Evolutionary conservation across 2,113 vertebrate genomes (phyloP).

Genomic region (Oncorhynchus clarkii): DNA sequence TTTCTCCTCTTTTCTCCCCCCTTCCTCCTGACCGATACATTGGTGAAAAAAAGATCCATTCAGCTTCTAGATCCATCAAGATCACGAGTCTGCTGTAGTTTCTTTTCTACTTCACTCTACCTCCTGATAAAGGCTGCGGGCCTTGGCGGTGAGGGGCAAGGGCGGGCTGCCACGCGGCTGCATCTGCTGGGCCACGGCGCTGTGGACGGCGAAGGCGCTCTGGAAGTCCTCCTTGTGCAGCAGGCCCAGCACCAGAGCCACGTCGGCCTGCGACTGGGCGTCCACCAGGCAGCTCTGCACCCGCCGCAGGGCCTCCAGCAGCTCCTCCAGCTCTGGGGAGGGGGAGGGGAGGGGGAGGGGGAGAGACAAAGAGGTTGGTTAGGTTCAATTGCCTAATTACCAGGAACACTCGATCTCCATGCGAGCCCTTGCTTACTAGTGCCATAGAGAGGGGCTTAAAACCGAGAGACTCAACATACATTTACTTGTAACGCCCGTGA

Average conservation of each 20-base stretch:
- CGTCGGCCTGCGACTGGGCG: slow-evolving; percentile 90
- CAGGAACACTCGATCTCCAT: too few species aligned
- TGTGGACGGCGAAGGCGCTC: slow-evolving; percentile 87
- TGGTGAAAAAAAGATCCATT: too few species aligned
- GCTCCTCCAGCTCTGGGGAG: slow-evolving; percentile 83
- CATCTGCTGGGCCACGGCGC: slow-evolving; percentile 82
- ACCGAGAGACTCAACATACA: too few species aligned
- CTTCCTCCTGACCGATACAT: too few species aligned
- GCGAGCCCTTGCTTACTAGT: too few species aligned
- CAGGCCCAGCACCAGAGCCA: slow-evolving; percentile 83
- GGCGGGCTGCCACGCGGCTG: slow-evolving; percentile 80
- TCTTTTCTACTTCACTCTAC: slow-evolving; percentile 62
- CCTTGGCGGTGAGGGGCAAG: slow-evolving; percentile 83
- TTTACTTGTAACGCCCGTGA: too few species aligned
- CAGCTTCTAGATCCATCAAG: too few species aligned
- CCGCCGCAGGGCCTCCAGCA: slow-evolving; percentile 84
- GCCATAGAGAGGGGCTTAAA: too few species aligned
- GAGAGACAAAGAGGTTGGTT: not conserved
- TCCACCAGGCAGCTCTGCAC: slow-evolving; percentile 83
- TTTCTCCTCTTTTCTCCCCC: not conserved
- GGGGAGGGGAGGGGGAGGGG: slow-evolving; percentile 1
- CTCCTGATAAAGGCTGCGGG: slow-evolving; percentile 88
- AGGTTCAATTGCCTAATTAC: too few species aligned
- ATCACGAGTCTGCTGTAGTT: too few species aligned
- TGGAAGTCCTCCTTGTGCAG: slow-evolving; percentile 86